Conservation (phyloP, 2,797 vertebrate genomes). For the Betta splendens region DNA sequence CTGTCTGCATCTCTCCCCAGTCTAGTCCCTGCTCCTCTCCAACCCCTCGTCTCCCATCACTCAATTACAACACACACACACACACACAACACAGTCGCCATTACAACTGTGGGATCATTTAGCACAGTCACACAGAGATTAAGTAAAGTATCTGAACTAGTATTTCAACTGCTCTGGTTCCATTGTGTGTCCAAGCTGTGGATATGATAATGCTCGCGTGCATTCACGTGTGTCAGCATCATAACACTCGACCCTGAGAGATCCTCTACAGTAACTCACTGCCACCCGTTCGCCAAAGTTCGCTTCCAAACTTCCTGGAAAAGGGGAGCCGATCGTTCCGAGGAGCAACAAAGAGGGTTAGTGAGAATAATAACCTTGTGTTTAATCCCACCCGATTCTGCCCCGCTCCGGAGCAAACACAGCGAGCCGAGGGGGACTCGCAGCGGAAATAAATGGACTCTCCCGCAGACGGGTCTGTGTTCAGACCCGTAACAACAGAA, state of each 20-base stretch:
- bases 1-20: slow-evolving; percentile 35
- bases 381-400: slow-evolving; percentile 65
- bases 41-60: slow-evolving; percentile 62
- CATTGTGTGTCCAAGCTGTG: slow-evolving; percentile 12
- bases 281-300: slow-evolving; percentile 66
- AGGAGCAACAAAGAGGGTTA: slow-evolving; percentile 71
- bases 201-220: background rate
- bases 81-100: slow-evolving; percentile 35
- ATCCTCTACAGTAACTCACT: slow-evolving; percentile 70
- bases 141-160: no score
- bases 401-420: slow-evolving; percentile 44
- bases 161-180: no score
- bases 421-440: slow-evolving; percentile 23
- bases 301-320: slow-evolving; percentile 75
- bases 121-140: slow-evolving; percentile 16
- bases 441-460: slow-evolving; percentile 47
- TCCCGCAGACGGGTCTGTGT: slow-evolving; percentile 34
- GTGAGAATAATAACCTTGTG: slow-evolving; percentile 63
- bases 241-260: slow-evolving; percentile 54
- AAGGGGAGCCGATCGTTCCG: slow-evolving; percentile 56
- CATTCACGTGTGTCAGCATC: slow-evolving; percentile 23
- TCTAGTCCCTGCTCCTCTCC: slow-evolving; percentile 45
- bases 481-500: slow-evolving; percentile 14
- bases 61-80: slow-evolving; percentile 48
- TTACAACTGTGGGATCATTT: slow-evolving; percentile 30